phyloP scores from a whole-genome alignment of 2,797 vertebrate genomes.

The Sarcophilus harrisii region DNA sequence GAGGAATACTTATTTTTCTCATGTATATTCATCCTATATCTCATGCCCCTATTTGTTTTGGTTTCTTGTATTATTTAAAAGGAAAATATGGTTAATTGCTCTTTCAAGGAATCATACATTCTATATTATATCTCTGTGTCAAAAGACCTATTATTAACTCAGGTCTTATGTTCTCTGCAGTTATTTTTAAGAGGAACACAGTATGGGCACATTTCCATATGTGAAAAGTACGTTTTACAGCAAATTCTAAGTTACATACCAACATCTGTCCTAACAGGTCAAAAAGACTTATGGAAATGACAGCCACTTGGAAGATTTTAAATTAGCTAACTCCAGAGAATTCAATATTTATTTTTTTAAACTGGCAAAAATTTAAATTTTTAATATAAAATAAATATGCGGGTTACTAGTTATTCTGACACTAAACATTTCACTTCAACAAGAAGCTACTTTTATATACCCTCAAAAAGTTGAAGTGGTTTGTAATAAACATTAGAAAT shows the following conservation, averaged over 20 bases:
- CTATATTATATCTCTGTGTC: constrained; percentile 61
- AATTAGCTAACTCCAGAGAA: constrained; percentile 45
- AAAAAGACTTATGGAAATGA: constrained; percentile 65
- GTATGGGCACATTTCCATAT: constrained; percentile 57
- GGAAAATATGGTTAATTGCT: constrained; percentile 75
- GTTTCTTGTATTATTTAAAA: constrained; percentile 70
- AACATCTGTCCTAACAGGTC: constrained; percentile 71
- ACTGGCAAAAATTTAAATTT: constrained; percentile 29
- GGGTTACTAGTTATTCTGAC: constrained; percentile 45
- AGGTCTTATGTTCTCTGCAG: constrained; percentile 57
- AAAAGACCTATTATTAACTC: constrained; percentile 65
- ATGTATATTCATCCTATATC: constrained; percentile 70
- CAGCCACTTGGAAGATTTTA: constrained; percentile 24
- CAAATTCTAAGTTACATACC: constrained; percentile 53
- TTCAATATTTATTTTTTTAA: neutral
- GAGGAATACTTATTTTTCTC: constrained; percentile 68
- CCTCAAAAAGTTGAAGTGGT: constrained; percentile 64
- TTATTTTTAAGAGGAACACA: constrained; percentile 69
- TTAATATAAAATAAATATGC: constrained; percentile 53
- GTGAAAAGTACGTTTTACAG: constrained; percentile 73
- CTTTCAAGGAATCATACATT: constrained; percentile 67
- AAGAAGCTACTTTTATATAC: constrained; percentile 67
- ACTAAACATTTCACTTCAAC: constrained; percentile 64
- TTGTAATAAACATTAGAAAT: constrained; percentile 71
- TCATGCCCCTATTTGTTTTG: constrained; percentile 71